phyloP scores from a whole-genome alignment of 2,888 invertebrate species.

The Cataglyphis altisquamis region DNA sequence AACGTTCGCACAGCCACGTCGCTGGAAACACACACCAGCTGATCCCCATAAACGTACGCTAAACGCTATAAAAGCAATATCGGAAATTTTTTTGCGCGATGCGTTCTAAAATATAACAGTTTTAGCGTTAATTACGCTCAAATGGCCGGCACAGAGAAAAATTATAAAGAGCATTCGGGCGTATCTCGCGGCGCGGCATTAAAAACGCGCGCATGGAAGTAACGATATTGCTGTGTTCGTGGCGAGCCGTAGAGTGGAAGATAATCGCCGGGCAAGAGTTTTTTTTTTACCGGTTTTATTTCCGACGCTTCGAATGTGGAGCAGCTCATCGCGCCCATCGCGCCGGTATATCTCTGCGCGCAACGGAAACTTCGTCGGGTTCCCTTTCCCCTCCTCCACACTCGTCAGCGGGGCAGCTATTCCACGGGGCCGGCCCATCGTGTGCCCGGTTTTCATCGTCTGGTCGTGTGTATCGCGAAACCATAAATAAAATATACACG shows the following conservation, averaged over 20 bases:
- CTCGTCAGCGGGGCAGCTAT: conserved; percentile 52
- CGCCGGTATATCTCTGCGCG: conserved; percentile 57
- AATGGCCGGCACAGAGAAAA: conserved; percentile 32
- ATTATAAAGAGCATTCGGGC: conserved; percentile 51
- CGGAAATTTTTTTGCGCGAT: conserved; percentile 44
- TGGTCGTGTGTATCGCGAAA: conserved; percentile 51
- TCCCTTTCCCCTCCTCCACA: not conserved
- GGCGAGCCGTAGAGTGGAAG: conserved; percentile 47
- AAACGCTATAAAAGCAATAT: conserved; percentile 36
- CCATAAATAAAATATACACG: conserved; percentile 67
- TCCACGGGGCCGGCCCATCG: conserved; percentile 37
- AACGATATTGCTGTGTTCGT: conserved; percentile 38
- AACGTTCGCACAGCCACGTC: not conserved
- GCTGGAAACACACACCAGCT: not conserved
- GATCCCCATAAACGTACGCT: not conserved
- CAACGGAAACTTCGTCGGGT: conserved; percentile 74
- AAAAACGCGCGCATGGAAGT: conserved; percentile 35
- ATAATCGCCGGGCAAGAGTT: conserved; percentile 53
- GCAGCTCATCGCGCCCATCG: conserved; percentile 35
- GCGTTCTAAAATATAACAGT: conserved; percentile 48
- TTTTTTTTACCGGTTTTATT: conserved; percentile 59
- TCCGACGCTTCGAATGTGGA: conserved; percentile 53
- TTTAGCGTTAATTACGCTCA: conserved; percentile 53
- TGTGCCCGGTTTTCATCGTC: conserved; percentile 53
- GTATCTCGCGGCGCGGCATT: conserved; percentile 53